Evolutionary conservation across 2,888 invertebrate species (phyloP).

Genomic region (Oegoconia quadripuncta): DNA sequence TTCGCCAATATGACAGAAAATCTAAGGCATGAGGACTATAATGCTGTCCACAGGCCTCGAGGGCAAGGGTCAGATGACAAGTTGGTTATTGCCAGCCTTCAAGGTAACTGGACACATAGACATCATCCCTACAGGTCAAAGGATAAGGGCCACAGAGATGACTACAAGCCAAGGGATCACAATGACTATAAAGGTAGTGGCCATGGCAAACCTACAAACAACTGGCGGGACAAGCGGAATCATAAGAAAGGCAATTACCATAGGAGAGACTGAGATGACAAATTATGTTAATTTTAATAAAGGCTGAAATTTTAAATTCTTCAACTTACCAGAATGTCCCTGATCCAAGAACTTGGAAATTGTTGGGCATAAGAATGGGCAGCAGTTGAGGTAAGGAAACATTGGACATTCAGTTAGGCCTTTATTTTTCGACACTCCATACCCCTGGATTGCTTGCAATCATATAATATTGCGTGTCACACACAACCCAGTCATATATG

Average conservation of each 20-base stretch:
- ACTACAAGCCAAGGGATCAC: constrained; percentile 34
- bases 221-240: constrained; percentile 51
- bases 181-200: constrained; percentile 31
- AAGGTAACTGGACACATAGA: constrained; percentile 70
- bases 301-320: too few relatives aligned
- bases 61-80: constrained; percentile 37
- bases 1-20: constrained; percentile 62
- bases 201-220: constrained; percentile 34
- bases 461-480: too few relatives aligned
- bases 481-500: too few relatives aligned
- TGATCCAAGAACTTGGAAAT: too few relatives aligned
- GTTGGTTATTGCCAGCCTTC: constrained; percentile 63
- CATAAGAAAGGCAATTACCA: constrained; percentile 48
- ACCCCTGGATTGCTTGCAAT: too few relatives aligned
- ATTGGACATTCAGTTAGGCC: too few relatives aligned
- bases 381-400: too few relatives aligned
- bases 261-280: constrained; percentile 29
- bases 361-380: too few relatives aligned
- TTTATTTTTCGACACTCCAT: too few relatives aligned
- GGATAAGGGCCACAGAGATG: constrained; percentile 44
- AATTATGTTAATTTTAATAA: too few relatives aligned
- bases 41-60: constrained; percentile 28
- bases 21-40: constrained; percentile 40
- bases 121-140: constrained; percentile 62
- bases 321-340: too few relatives aligned